These are phyloP conservation scores for Leucophenga maculata DNA, from an alignment of 2,888 invertebrate genomes.

Conservation along the genomic window DNA sequence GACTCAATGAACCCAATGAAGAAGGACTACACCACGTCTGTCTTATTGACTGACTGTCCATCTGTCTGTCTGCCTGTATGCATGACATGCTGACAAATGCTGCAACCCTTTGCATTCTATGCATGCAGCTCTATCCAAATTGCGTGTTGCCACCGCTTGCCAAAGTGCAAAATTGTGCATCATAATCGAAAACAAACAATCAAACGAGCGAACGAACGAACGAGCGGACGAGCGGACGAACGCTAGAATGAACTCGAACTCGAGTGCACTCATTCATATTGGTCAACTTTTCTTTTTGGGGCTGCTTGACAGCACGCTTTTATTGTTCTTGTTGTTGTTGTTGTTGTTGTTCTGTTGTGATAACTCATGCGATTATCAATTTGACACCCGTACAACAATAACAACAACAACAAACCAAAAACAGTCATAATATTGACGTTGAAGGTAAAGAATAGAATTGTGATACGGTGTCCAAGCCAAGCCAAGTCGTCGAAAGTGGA, in stretches of 20 bases:
- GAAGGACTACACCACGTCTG: not conserved
- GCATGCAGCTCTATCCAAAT: not conserved
- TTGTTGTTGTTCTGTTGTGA: constrained; percentile 49
- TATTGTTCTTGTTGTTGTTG: constrained; percentile 40
- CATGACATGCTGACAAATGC: constrained; percentile 12
- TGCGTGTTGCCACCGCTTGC: not conserved
- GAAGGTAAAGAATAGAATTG: not conserved
- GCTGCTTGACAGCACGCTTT: constrained; percentile 50
- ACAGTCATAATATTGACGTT: constrained; percentile 2
- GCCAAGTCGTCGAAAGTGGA: too few relatives aligned
- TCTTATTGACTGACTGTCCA: too few relatives aligned
- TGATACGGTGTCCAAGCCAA: not conserved
- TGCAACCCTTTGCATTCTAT: constrained; percentile 5
- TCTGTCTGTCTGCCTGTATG: too few relatives aligned
- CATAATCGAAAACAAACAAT: constrained; percentile 31
- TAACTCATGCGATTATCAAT: constrained; percentile 68
- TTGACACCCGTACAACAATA: constrained; percentile 57
- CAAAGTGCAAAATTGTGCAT: constrained; percentile 26
- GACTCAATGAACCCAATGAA: not conserved
- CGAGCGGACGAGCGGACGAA: too few relatives aligned
- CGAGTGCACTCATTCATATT: constrained; percentile 22
- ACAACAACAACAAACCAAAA: constrained; percentile 8
- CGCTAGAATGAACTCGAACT: constrained; percentile 20
- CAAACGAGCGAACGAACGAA: constrained; percentile 27
- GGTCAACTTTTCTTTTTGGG: constrained; percentile 18